A percentile compares a stretch with the other conserved stretches of the same genome.
These are phyloP conservation scores for Mustela lutreola DNA, from an alignment of 2,113 vertebrate genomes.

Conservation along the genomic window DNA sequence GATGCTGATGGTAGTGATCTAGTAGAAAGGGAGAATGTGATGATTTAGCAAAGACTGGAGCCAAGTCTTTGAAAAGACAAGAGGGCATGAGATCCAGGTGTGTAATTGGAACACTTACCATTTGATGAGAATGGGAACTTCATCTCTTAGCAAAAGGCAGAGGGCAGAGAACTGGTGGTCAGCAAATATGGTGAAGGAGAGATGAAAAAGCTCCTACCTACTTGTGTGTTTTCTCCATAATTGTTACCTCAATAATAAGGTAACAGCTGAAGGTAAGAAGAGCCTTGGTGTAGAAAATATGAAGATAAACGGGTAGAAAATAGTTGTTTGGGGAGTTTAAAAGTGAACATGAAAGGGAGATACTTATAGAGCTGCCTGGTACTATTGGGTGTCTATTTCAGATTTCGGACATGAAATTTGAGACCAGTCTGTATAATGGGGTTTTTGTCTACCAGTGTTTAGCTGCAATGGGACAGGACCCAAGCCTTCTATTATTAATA, in stretches of 20 bases:
- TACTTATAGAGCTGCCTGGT: not conserved
- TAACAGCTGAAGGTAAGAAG: not conserved
- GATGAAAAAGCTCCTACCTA: not conserved
- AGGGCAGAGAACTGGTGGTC: not conserved
- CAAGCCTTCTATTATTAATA: not conserved
- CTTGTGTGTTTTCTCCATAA: constrained; percentile 8
- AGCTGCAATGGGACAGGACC: not conserved
- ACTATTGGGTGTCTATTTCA: not conserved
- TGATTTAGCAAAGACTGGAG: not conserved
- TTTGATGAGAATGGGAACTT: not conserved
- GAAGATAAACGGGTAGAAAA: not conserved
- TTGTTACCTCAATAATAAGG: not conserved
- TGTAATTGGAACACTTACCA: not conserved
- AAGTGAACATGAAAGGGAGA: not conserved
- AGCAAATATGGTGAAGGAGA: not conserved
- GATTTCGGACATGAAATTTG: not conserved
- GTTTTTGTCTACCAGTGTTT: not conserved
- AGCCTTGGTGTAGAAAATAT: not conserved
- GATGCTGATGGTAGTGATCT: not conserved
- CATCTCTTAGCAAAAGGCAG: not conserved
- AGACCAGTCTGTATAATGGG: not conserved
- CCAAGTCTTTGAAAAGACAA: not conserved
- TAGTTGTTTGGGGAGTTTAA: not conserved
- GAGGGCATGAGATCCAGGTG: not conserved
- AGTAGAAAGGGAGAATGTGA: not conserved